phyloP scores from a whole-genome alignment of 1,140 invertebrate genomes.

The Stratiolaelaps scimitus region DNA sequence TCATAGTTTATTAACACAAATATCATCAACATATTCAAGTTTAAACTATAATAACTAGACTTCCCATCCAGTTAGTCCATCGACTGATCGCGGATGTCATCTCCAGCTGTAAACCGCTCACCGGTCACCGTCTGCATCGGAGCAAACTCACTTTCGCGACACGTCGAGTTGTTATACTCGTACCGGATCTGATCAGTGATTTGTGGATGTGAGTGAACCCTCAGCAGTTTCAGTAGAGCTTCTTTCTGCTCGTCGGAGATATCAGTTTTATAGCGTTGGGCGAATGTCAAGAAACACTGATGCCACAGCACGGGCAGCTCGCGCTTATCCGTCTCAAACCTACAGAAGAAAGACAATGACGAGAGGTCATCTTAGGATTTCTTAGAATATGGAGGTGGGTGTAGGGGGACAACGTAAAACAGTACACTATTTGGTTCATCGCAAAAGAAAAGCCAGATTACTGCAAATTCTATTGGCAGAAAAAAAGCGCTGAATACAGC shows the following conservation, averaged over 20 bases:
- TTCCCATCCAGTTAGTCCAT: too few relatives aligned
- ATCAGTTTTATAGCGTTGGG: conserved; percentile 87
- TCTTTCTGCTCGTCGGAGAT: conserved; percentile 83
- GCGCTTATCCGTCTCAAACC: conserved; percentile 67
- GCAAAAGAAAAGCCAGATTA: neutral
- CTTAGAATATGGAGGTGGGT: too few relatives aligned
- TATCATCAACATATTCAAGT: too few relatives aligned
- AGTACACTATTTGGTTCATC: too few relatives aligned
- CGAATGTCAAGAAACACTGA: conserved; percentile 82
- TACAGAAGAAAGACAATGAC: conserved; percentile 41
- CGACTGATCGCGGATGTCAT: too few relatives aligned
- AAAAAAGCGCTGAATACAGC: neutral
- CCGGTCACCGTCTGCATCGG: neutral
- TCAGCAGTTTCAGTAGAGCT: conserved; percentile 61
- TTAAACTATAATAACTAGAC: too few relatives aligned
- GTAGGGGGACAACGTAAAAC: too few relatives aligned
- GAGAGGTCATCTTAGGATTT: conserved; percentile 17
- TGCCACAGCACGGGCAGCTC: conserved; percentile 92
- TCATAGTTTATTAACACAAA: too few relatives aligned
- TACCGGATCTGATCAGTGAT: conserved; percentile 72
- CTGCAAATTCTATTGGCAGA: neutral
- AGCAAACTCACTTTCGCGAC: conserved; percentile 50
- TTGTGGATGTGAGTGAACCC: conserved; percentile 60
- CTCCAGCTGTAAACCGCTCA: too few relatives aligned
- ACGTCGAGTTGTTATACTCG: conserved; percentile 66